phyloP scores from a whole-genome alignment of 2,888 invertebrate species.

The Phlogophora meticulosa region DNA sequence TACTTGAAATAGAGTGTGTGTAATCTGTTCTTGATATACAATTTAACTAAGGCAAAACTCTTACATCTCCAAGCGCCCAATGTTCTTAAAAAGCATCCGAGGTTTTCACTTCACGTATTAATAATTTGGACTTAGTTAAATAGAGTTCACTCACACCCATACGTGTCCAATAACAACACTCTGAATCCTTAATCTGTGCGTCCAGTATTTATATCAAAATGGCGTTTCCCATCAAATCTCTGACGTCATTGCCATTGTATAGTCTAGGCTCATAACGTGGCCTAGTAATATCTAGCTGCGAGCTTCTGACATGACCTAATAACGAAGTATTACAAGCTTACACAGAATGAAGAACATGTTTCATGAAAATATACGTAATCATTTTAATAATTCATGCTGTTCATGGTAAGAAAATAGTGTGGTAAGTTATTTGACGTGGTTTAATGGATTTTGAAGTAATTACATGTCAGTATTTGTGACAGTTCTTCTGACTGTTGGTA shows the following conservation, averaged over 20 bases:
- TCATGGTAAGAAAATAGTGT: background rate
- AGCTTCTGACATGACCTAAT: slow-evolving; percentile 51
- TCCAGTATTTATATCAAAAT: slow-evolving; percentile 9
- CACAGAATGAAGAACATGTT: slow-evolving; percentile 25
- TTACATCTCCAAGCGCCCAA: too few species aligned
- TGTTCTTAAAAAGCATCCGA: too few species aligned
- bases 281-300: slow-evolving; percentile 39
- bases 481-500: too few species aligned
- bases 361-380: slow-evolving; percentile 15
- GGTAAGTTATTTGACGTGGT: slow-evolving; percentile 3
- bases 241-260: slow-evolving; percentile 49
- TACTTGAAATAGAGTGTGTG: too few species aligned
- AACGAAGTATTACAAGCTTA: slow-evolving; percentile 36
- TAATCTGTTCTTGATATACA: too few species aligned
- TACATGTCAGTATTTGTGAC: too few species aligned
- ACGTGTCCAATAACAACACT: background rate
- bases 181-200: background rate
- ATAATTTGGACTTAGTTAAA: background rate
- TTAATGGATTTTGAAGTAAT: too few species aligned
- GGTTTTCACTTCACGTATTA: too few species aligned
- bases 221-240: slow-evolving; percentile 16
- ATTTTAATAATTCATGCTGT: background rate
- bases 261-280: slow-evolving; percentile 40
- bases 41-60: too few species aligned
- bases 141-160: background rate